Conservation (phyloP, 2,888 invertebrate species). For the Cantharis rustica region DNA sequence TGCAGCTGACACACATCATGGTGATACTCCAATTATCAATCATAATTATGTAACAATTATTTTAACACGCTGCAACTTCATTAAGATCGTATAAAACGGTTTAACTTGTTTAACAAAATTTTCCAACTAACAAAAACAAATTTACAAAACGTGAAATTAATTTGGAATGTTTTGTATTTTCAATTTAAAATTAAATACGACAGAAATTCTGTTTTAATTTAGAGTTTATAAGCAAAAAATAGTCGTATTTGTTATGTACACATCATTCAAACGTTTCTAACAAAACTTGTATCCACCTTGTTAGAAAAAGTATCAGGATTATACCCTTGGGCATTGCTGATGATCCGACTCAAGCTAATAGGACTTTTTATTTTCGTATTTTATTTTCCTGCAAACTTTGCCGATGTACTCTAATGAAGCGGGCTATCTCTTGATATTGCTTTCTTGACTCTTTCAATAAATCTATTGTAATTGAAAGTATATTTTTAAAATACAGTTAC, state of each 20-base stretch:
- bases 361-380: constrained; percentile 34
- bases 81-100: neutral
- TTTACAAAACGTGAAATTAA: neutral
- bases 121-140: neutral
- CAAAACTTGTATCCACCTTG: constrained; percentile 26
- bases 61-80: neutral
- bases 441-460: constrained; percentile 6
- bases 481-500: neutral
- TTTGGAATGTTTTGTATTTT: neutral
- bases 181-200: neutral
- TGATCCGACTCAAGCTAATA: constrained; percentile 35
- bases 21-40: neutral
- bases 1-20: neutral
- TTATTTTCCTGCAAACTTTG: constrained; percentile 28
- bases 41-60: constrained; percentile 1
- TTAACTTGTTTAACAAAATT: neutral
- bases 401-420: constrained; percentile 24
- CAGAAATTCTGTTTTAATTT: neutral
- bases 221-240: constrained; percentile 8
- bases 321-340: constrained; percentile 33
- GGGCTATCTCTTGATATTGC: constrained; percentile 11
- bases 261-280: constrained; percentile 13
- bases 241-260: constrained; percentile 2
- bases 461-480: constrained; percentile 3
- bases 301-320: constrained; percentile 32